Conservation (phyloP, 37 sponge, comb jelly and placozoan species). For the Hexactinellida sp. region DNA sequence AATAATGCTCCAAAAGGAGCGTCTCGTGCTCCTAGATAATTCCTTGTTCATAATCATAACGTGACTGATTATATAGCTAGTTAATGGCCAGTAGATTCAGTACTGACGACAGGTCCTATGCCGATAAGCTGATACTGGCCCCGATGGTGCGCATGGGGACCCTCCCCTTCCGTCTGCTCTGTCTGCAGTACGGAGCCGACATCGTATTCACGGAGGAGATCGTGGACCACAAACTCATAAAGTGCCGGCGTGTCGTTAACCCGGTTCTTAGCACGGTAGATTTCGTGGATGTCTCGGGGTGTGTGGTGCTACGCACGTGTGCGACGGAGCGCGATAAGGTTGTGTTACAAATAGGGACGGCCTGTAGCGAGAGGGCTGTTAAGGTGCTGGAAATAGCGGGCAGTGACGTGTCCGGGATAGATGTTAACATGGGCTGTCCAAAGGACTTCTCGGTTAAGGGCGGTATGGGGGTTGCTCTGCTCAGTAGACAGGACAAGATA, state of each 20-base stretch:
- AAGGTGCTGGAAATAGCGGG: constrained; percentile 53
- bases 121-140: constrained; percentile 68
- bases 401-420: constrained; percentile 85
- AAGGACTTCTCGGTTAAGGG: constrained; percentile 94
- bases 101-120: constrained; percentile 18
- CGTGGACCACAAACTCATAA: constrained; percentile 66
- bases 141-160: constrained; percentile 97
- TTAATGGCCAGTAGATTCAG: background rate
- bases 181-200: constrained; percentile 82
- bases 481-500: constrained; percentile 66
- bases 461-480: constrained; percentile 92
- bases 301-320: constrained; percentile 74
- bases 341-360: constrained; percentile 88
- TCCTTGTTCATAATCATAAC: too few species aligned
- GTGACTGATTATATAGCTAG: background rate
- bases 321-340: constrained; percentile 47
- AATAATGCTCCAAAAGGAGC: too few species aligned
- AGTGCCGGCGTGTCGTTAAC: constrained; percentile 52
- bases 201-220: constrained; percentile 88
- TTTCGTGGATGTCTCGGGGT: constrained; percentile 53
- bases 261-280: constrained; percentile 75
- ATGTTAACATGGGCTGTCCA: constrained; percentile 99
- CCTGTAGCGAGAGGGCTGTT: constrained; percentile 56
- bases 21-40: too few species aligned
- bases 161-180: constrained; percentile 70